Evolutionary conservation across 2,797 vertebrate species (phyloP), one percentile per base, ranked within the genome.

Genomic region (Cyprinodon diabolis): DNA sequence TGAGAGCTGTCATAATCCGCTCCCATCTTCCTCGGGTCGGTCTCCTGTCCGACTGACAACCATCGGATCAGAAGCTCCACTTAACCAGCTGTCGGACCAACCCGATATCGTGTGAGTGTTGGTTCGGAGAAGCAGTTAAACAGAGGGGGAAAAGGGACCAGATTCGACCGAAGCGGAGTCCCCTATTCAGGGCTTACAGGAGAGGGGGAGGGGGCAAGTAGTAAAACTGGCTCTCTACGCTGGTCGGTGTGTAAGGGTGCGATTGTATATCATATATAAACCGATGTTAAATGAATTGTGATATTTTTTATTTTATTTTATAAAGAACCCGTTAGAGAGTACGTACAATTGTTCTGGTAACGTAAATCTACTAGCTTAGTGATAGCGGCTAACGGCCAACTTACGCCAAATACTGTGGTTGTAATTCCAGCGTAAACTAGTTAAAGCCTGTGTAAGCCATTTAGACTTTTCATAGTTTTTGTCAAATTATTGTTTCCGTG

Each of bases 1-100:
- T 95, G 94, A 94, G 85, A 86, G 86, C 87, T 86, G 77, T 69
- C 87, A 94, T 91, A 97, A 97, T 97, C 96, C 95, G 94, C 94
- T 93, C 92, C 95, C 95, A 97, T 97, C 96, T 95, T 93, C 83
- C 91, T 87, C 71, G 84, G 81, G 92, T 90, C 90, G 78, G 93
- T 86, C 84, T 76, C 84, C 80, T 87, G 78, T 91, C 91, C 83
- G 87, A 93, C 93, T 96, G 95, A 96, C 96, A 96, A 94, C 95
- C 87, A 90, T 83, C 88, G 88, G 95, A 96, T 92, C 96, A 96
- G 90, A 89, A 94, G 84, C 95, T 92, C 86, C 90, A 90, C 90
- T 86, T 86, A 89, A 84, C 72, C 91, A 91, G 91, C 95, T 95
- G 90, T 92, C 90, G 79, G 90, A 90, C 91, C 88, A 95, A 92